phyloP scores from a whole-genome alignment of 2,797 vertebrate species.

The Pteropus rufus region DNA sequence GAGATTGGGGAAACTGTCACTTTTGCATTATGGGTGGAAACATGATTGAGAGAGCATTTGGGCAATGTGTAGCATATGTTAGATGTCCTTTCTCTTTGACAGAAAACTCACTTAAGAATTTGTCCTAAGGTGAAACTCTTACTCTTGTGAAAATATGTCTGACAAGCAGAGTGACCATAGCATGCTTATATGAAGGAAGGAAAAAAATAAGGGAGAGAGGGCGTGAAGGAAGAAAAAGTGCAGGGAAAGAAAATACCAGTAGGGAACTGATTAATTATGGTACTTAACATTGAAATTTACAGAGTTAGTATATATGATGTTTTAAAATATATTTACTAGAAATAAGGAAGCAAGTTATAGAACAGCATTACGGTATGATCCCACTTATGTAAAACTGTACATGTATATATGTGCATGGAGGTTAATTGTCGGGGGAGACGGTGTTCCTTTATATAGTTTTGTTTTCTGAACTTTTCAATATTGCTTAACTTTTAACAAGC shows the following conservation, averaged over 20 bases:
- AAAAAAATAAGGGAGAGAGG: background rate
- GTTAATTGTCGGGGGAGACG: too few species aligned
- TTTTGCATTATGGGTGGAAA: background rate
- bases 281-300: background rate
- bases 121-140: background rate
- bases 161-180: background rate
- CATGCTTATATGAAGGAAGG: background rate
- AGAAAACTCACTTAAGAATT: background rate
- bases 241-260: background rate
- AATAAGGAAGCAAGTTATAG: background rate
- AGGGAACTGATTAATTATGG: background rate
- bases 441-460: background rate
- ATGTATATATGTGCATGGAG: too few species aligned
- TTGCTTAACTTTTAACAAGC: background rate
- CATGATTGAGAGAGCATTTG: background rate
- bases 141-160: background rate
- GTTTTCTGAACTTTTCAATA: background rate
- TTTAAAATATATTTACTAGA: background rate
- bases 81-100: background rate
- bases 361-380: background rate
- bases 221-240: background rate
- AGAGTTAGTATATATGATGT: background rate
- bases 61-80: fast-evolving
- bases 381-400: too few species aligned
- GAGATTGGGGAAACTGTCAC: background rate